These are phyloP conservation scores for Iphiclides podalirius DNA, from an alignment of 2,888 invertebrate genomes.

Conservation along the genomic window DNA sequence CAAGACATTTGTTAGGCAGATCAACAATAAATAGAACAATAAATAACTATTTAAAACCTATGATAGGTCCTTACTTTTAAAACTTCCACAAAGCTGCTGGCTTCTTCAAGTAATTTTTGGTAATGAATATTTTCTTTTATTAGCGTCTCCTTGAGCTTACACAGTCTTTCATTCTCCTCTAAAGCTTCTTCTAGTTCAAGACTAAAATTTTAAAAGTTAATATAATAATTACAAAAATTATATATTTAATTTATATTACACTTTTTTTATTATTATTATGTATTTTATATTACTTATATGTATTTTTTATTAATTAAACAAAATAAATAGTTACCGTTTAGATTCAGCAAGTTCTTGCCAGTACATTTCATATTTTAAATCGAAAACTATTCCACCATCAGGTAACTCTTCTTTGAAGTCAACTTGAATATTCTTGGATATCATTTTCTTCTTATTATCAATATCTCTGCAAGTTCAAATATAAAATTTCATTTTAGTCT, in stretches of 20 bases:
- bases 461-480: slow-evolving; percentile 25
- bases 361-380: slow-evolving; percentile 31
- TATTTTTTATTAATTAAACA: not conserved
- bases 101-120: slow-evolving; percentile 33
- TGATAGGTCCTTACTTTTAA: slow-evolving; percentile 34
- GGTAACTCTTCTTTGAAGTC: slow-evolving; percentile 29
- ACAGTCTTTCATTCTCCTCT: slow-evolving; percentile 34
- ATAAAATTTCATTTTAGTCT: slow-evolving; percentile 7
- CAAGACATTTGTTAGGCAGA: too few relatives aligned
- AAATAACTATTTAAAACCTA: too few relatives aligned
- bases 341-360: slow-evolving; percentile 37
- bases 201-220: slow-evolving; percentile 19
- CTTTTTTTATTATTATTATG: too few relatives aligned
- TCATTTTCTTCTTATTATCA: slow-evolving; percentile 24
- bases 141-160: slow-evolving; percentile 24
- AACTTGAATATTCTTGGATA: slow-evolving; percentile 33
- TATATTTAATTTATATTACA: too few relatives aligned
- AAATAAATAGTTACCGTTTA: slow-evolving; percentile 27
- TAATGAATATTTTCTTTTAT: slow-evolving; percentile 29
- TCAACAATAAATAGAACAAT: too few relatives aligned
- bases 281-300: too few relatives aligned
- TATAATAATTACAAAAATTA: not conserved
- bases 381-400: slow-evolving; percentile 26
- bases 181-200: slow-evolving; percentile 33
- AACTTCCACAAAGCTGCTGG: slow-evolving; percentile 35